These are phyloP conservation scores for Sminthurinus signatus DNA, from an alignment of 1,140 invertebrate species.

Conservation along the genomic window DNA sequence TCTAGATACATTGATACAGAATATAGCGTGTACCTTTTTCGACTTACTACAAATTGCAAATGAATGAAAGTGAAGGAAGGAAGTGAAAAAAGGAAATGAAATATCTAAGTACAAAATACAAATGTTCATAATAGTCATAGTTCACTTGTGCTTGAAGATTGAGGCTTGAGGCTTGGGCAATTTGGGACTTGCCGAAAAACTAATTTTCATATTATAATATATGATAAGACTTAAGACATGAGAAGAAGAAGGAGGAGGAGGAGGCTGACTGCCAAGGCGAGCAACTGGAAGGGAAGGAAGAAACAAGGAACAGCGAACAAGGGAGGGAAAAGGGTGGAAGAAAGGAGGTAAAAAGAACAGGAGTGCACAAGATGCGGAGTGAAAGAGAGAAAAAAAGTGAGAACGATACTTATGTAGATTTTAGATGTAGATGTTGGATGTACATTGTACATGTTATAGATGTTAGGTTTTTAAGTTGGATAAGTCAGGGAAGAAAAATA, in stretches of 20 bases:
- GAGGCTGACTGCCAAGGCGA: not conserved
- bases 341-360: not conserved
- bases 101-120: too few relatives aligned
- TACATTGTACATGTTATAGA: too few relatives aligned
- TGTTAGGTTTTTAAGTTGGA: slow-evolving; percentile 2
- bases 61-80: too few relatives aligned
- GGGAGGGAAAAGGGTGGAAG: slow-evolving; percentile 8
- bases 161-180: too few relatives aligned
- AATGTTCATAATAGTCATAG: too few relatives aligned
- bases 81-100: too few relatives aligned
- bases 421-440: slow-evolving; percentile 11
- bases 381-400: not conserved
- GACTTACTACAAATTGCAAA: too few relatives aligned
- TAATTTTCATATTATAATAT: slow-evolving; percentile 4
- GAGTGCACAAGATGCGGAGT: not conserved
- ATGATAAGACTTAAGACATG: not conserved
- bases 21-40: too few relatives aligned
- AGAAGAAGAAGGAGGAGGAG: slow-evolving; percentile 1
- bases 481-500: too few relatives aligned
- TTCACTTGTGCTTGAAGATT: too few relatives aligned
- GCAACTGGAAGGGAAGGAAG: not conserved
- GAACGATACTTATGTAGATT: slow-evolving; percentile 7
- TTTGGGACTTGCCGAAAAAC: not conserved
- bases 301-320: too few relatives aligned
- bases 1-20: too few relatives aligned